Evolutionary conservation across 2,888 invertebrate genomes (phyloP).

Genomic region (Drosophila kuntzei): DNA sequence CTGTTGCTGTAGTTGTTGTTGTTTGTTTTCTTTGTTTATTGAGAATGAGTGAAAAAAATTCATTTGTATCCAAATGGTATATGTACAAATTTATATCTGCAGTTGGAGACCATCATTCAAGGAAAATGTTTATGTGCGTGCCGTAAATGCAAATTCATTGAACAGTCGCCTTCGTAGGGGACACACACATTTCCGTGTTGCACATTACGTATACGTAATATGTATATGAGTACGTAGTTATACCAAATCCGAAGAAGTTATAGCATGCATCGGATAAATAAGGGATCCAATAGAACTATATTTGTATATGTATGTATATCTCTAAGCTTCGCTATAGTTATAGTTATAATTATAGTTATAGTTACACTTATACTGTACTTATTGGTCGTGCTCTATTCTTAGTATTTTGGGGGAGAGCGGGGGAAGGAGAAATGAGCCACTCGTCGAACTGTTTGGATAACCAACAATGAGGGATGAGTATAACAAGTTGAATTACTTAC

Average conservation of each 20-base stretch:
- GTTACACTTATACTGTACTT: constrained; percentile 16
- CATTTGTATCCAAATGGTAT: constrained; percentile 80
- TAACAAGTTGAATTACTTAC: constrained; percentile 63
- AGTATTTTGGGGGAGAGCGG: background rate
- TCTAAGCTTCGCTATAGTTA: constrained; percentile 11
- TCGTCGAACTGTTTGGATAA: constrained; percentile 20
- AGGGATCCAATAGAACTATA: constrained; percentile 13
- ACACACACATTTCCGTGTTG: constrained; percentile 63
- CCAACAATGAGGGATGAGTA: constrained; percentile 22
- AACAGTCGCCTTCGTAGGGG: constrained; percentile 78
- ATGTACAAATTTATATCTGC: constrained; percentile 79
- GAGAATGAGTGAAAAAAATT: constrained; percentile 75
- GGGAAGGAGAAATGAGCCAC: constrained; percentile 21
- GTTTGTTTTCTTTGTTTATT: constrained; percentile 37
- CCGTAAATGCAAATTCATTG: constrained; percentile 84
- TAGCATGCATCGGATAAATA: constrained; percentile 37
- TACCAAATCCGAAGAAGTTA: constrained; percentile 18
- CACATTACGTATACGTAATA: constrained; percentile 22
- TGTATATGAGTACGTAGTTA: constrained; percentile 5
- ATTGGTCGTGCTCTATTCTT: constrained; percentile 20
- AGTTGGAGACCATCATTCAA: constrained; percentile 83
- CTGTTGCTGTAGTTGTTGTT: constrained; percentile 52
- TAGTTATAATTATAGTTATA: background rate
- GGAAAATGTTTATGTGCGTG: constrained; percentile 82
- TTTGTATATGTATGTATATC: too few relatives aligned